These are phyloP conservation scores for Collichthys lucidus DNA, from an alignment of 2,113 vertebrate species.

Conservation along the genomic window DNA sequence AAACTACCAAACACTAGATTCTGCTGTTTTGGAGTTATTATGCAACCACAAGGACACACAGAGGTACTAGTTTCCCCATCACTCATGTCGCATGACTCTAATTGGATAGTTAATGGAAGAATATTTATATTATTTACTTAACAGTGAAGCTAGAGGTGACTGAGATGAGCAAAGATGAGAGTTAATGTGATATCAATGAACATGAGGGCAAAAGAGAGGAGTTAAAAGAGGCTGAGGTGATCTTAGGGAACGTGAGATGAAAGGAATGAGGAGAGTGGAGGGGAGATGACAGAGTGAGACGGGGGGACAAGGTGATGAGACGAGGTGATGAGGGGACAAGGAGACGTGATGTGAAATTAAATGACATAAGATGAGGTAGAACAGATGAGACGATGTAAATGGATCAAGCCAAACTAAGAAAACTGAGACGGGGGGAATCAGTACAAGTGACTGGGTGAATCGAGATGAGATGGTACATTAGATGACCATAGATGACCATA, in stretches of 20 bases:
- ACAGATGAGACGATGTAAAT: too few species aligned
- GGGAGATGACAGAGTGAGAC: background rate
- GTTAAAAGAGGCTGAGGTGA: background rate
- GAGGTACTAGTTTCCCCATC: background rate
- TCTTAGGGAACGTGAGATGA: background rate
- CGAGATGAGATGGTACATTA: too few species aligned
- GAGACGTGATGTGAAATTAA: too few species aligned
- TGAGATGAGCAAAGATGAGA: background rate
- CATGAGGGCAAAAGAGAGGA: background rate
- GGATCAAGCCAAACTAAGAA: background rate
- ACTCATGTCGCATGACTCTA: background rate
- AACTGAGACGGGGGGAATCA: too few species aligned
- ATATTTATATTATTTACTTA: background rate
- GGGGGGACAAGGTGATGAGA: background rate
- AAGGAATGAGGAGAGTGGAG: background rate
- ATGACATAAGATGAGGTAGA: too few species aligned
- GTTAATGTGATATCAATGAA: background rate
- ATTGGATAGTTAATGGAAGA: background rate
- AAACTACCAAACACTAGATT: background rate
- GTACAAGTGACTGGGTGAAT: background rate
- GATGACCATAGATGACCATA: too few species aligned
- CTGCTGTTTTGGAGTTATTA: background rate
- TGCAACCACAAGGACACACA: background rate
- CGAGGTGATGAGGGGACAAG: background rate
- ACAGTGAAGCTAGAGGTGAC: background rate